Conservation (phyloP, 2,113 vertebrate species). For the Rhinolophus ferrumequinum region DNA sequence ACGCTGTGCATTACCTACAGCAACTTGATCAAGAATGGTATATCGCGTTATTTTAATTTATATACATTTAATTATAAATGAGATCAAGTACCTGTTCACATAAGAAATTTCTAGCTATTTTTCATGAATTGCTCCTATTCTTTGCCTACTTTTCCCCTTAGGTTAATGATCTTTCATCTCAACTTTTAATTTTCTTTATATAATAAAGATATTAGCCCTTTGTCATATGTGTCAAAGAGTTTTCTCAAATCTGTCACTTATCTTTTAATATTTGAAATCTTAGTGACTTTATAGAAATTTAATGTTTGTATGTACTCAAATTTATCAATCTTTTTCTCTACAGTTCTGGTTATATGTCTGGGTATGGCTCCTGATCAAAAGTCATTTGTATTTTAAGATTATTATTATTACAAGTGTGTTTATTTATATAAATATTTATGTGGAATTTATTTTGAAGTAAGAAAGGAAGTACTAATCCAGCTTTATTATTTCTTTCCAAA, state of each 20-base stretch:
- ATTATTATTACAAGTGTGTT: not conserved
- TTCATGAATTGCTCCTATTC: not conserved
- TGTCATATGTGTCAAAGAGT: not conserved
- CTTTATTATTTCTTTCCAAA: conserved; percentile 49
- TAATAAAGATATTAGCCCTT: not conserved
- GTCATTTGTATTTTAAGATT: conserved; percentile 7
- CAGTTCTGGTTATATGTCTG: not conserved
- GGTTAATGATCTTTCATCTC: not conserved
- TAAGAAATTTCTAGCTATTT: not conserved
- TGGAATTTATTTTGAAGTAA: conserved; percentile 6
- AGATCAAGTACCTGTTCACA: not conserved
- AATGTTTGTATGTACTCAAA: not conserved
- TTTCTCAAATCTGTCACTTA: conserved; percentile 19
- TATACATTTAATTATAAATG: not conserved
- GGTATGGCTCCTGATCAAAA: not conserved
- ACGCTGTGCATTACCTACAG: not conserved
- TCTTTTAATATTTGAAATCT: conserved; percentile 25
- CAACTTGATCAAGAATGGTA: not conserved
- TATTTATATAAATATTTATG: conserved; percentile 15
- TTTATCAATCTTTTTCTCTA: not conserved
- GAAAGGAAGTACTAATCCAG: not conserved
- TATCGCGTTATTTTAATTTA: not conserved
- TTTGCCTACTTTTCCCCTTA: not conserved
- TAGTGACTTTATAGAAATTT: not conserved
- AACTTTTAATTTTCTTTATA: not conserved